These are phyloP conservation scores for Siniperca undulata DNA, from an alignment of 2,797 vertebrate species.

Conservation along the genomic window DNA sequence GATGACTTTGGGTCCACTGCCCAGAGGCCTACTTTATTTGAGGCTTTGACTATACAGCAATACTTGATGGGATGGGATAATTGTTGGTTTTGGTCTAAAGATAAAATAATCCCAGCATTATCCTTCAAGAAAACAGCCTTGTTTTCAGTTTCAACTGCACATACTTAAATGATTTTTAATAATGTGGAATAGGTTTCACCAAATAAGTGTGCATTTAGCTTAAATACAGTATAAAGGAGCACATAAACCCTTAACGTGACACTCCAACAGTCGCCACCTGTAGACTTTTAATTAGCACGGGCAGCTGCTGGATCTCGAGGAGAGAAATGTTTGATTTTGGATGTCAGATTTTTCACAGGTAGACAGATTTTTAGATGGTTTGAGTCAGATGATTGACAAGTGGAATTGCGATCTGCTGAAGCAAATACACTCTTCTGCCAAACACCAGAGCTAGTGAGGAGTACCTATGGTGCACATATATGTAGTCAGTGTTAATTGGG, in stretches of 20 bases:
- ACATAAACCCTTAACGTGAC: no score
- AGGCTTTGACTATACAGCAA: neutral
- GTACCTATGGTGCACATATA: constrained; percentile 8
- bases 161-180: neutral
- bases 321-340: neutral
- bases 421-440: constrained; percentile 25
- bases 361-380: constrained; percentile 26
- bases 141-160: neutral
- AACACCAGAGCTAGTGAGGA: constrained; percentile 10
- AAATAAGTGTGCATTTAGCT: neutral
- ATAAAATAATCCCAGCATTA: neutral
- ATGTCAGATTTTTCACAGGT: constrained; percentile 4
- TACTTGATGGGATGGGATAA: neutral
- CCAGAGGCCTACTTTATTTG: neutral
- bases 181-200: neutral
- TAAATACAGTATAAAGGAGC: neutral
- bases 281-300: neutral
- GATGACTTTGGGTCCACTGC: neutral
- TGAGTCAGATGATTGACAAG: constrained; percentile 48
- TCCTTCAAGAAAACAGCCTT: neutral
- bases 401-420: constrained; percentile 14
- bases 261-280: no score
- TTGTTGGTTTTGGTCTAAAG: neutral
- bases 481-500: constrained; percentile 52
- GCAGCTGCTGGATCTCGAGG: constrained; percentile 11